Evolutionary conservation across 2,113 vertebrate genomes (phyloP), one percentile per base, ranked within the genome.

Genomic region (Cheirogaleus medius): DNA sequence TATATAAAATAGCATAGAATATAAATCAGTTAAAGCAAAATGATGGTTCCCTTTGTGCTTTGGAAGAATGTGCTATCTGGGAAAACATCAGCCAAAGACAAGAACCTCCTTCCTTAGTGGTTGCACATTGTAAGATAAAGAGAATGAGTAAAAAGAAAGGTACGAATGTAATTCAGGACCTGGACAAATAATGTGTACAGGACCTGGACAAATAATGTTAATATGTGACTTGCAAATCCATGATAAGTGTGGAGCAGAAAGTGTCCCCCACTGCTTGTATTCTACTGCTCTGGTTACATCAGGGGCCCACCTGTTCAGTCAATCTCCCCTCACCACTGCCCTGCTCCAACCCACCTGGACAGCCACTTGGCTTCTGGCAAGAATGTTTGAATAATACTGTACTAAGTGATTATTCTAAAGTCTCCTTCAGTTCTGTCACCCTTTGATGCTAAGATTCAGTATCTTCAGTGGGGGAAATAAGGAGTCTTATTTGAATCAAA

Each of bases 361-460:
- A 56, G 44, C 47, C 23, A 58, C 2, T 32, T 82, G 44, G 11
- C 42, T 20, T 90, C 63, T 29, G 77, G 25, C 73, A 49, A 52
- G 21, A 14, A 68, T 20, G 42, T 88, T 54, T 21, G 37, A 82
- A 34, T 4, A 52, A 29, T 60, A 71, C 4, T 23, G 0, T 52
- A 12, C 78, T 58, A 58, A 49, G n/a, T 11, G 60, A 58, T 64
- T 32, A 23, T 73, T 86, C 68, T 74, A 54, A 64, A 12, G 29
- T 83, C 68, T 29, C 60, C 64, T 89, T 96, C 42, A 49, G 29
- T 83, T 86, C 23, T 29, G 29, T 39, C 15, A 34, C 10, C n/a
- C n/a, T 87, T 95, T 82, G 58, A n/a, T 71, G 52, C 84, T 94
- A 52, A 3, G 8, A 82, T 34, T 44, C 25, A 63, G 6, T 94